phyloP scores from a whole-genome alignment of 2,888 invertebrate genomes.

The Euplexia lucipara region DNA sequence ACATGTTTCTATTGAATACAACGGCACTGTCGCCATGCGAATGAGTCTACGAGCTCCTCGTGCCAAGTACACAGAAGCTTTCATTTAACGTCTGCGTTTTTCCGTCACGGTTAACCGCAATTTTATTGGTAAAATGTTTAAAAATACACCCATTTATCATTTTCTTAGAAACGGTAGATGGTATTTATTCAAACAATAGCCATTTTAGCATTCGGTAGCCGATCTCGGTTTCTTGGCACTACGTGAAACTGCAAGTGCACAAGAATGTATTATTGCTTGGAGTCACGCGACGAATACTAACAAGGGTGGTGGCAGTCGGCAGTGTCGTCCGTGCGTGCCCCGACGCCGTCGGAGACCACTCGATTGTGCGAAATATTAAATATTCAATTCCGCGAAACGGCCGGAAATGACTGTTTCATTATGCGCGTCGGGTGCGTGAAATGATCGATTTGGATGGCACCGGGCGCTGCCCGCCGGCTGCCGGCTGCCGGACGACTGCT shows the following conservation, averaged over 20 bases:
- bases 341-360: conserved; percentile 74
- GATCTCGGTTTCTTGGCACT: conserved; percentile 86
- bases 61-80: conserved; percentile 18
- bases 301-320: conserved; percentile 69
- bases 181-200: conserved; percentile 76
- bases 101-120: conserved; percentile 30
- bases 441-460: conserved; percentile 84
- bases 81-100: conserved; percentile 19
- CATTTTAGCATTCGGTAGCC: conserved; percentile 86
- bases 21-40: conserved; percentile 55
- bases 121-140: conserved; percentile 34
- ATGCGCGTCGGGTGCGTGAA: conserved; percentile 85
- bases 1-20: conserved; percentile 56
- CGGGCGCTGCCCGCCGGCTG: conserved; percentile 66
- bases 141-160: conserved; percentile 59
- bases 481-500: conserved; percentile 55
- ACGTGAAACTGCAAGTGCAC: conserved; percentile 90
- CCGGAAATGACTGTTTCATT: conserved; percentile 87
- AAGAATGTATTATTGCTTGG: conserved; percentile 86
- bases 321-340: conserved; percentile 77
- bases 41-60: conserved; percentile 19
- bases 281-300: conserved; percentile 87
- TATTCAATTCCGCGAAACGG: conserved; percentile 84
- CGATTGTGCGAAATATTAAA: conserved; percentile 82
- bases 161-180: conserved; percentile 61